phyloP scores from a whole-genome alignment of 1,140 invertebrate species.

The Paramacrobiotus metropolitanus region DNA sequence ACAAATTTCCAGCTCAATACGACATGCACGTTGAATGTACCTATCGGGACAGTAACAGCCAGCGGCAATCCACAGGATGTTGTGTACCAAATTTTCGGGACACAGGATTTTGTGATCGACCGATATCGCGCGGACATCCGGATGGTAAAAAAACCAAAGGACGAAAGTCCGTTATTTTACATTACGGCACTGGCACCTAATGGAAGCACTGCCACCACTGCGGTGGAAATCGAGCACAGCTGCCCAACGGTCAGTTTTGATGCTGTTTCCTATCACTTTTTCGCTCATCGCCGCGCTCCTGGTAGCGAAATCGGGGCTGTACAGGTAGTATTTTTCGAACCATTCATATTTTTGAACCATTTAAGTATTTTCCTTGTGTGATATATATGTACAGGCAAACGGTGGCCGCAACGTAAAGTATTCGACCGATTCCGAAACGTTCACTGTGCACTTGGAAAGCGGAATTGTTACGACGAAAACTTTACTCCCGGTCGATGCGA shows the following conservation, averaged over 20 bases:
- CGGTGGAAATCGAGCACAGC: not conserved
- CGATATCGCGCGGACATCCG: not conserved
- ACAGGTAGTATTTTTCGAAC: not conserved
- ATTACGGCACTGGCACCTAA: not conserved
- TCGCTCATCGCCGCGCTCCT: not conserved
- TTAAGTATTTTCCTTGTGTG: not conserved
- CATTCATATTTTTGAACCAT: not conserved
- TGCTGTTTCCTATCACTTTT: slow-evolving; percentile 1
- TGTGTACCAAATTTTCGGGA: not conserved
- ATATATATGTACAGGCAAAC: not conserved
- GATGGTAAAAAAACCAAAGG: not conserved
- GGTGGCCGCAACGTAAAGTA: not conserved
- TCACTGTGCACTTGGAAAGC: not conserved
- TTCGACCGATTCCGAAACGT: not conserved
- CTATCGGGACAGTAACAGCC: not conserved
- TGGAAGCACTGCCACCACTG: not conserved
- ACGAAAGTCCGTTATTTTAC: not conserved
- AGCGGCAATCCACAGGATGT: not conserved
- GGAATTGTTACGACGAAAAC: not conserved
- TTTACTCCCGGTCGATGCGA: not conserved
- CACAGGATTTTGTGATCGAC: not conserved
- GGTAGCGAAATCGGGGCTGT: not conserved
- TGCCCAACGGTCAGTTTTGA: slow-evolving; percentile 2
- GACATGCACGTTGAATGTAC: not conserved
- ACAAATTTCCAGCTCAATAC: not conserved